Evolutionary conservation across 2,113 vertebrate species (phyloP).

Genomic region (Uria aalge): DNA sequence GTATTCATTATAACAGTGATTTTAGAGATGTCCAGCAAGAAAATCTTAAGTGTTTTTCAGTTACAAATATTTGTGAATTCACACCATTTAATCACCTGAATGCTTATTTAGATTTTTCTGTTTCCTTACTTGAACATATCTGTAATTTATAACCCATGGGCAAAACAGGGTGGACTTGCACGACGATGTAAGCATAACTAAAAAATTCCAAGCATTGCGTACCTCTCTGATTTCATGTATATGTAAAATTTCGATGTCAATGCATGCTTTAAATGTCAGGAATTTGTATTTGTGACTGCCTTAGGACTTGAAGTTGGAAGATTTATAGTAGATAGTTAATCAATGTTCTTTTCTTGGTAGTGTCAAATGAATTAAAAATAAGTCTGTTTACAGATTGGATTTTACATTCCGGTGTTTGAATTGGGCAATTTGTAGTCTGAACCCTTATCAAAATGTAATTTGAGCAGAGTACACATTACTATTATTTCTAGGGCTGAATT

Average conservation of each 20-base stretch:
- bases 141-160: neutral
- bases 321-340: neutral
- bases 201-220: neutral
- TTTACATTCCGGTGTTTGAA: neutral
- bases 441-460: neutral
- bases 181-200: neutral
- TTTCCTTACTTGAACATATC: neutral
- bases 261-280: neutral
- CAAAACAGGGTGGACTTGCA: neutral
- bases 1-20: neutral
- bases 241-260: neutral
- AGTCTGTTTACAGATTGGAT: neutral
- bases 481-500: neutral
- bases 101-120: neutral
- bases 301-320: neutral
- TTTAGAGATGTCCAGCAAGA: neutral
- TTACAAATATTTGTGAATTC: neutral
- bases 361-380: neutral
- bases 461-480: neutral
- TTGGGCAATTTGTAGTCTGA: neutral
- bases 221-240: neutral
- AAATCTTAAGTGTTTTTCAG: neutral
- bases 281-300: neutral
- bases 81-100: neutral
- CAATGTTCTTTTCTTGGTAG: neutral